Evolutionary conservation across 2,888 invertebrate genomes (phyloP).

Genomic region (Agrypnus murinus): DNA sequence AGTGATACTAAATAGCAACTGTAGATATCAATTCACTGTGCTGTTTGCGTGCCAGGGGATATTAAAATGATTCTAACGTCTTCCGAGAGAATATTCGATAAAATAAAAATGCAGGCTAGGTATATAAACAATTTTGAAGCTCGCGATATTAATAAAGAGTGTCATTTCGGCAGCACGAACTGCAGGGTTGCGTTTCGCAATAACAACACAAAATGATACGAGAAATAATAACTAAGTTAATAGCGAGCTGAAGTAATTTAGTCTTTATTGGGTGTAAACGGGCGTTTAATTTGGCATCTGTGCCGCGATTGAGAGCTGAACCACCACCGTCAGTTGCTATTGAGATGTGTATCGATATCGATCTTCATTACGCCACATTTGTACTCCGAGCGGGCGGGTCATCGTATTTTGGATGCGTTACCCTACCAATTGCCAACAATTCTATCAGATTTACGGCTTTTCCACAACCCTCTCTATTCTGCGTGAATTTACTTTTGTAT

Average conservation of each 20-base stretch:
- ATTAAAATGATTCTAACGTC: conserved; percentile 21
- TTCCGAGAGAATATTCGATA: conserved; percentile 31
- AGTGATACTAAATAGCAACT: not conserved
- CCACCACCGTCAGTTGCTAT: conserved; percentile 47
- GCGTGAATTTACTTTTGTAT: conserved; percentile 44
- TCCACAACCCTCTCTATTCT: conserved; percentile 30
- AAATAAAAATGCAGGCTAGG: conserved; percentile 21
- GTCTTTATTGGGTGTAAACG: conserved; percentile 56
- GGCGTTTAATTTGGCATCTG: conserved; percentile 56
- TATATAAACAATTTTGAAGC: conserved; percentile 12
- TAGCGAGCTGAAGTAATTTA: conserved; percentile 54
- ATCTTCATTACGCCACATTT: conserved; percentile 50
- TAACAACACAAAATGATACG: conserved; percentile 46
- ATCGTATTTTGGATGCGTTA: conserved; percentile 48
- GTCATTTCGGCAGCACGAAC: conserved; percentile 35
- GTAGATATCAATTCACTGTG: conserved; percentile 6
- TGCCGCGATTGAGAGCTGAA: conserved; percentile 45
- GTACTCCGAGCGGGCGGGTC: conserved; percentile 41
- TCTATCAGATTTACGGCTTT: conserved; percentile 45
- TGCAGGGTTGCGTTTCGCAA: conserved; percentile 33
- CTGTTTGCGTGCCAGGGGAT: conserved; percentile 16
- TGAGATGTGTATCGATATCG: conserved; percentile 53
- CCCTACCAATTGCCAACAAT: conserved; percentile 43
- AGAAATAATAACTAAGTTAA: conserved; percentile 53
- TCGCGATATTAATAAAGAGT: conserved; percentile 38